Conservation (phyloP, 1,140 invertebrate species). For the Drosophila prosaltans region DNA sequence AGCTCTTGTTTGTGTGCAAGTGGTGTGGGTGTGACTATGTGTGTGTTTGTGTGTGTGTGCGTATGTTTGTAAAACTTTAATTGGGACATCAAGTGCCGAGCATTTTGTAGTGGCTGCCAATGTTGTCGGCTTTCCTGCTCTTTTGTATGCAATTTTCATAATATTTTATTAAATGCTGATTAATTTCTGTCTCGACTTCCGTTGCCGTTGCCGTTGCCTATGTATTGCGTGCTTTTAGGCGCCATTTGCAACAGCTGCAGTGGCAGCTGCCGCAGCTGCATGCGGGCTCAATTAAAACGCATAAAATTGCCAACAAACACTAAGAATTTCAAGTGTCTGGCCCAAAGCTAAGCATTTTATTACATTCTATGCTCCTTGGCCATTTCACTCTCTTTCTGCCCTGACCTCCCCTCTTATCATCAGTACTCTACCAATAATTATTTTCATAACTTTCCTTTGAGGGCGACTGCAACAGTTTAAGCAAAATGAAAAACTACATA, state of each 20-base stretch:
- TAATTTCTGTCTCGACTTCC: conserved; percentile 60
- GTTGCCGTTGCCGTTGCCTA: conserved; percentile 29
- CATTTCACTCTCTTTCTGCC: background rate
- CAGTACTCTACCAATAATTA: background rate
- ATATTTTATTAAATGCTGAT: conserved; percentile 81
- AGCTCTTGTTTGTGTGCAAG: conserved; percentile 16
- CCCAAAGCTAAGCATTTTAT: conserved; percentile 50
- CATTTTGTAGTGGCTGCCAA: conserved; percentile 29
- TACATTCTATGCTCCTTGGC: conserved; percentile 34
- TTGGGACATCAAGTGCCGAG: conserved; percentile 75
- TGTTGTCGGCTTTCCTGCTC: conserved; percentile 29
- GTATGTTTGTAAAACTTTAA: conserved; percentile 70
- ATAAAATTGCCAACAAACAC: conserved; percentile 11
- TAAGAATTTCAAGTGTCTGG: conserved; percentile 22
- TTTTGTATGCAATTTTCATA: conserved; percentile 63
- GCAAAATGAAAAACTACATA: conserved; percentile 16
- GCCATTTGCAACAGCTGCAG: conserved; percentile 57
- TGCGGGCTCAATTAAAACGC: conserved; percentile 64
- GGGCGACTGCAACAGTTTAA: conserved; percentile 4
- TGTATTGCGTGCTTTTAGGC: conserved; percentile 63
- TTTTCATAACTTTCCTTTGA: conserved; percentile 24
- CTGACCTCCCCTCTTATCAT: background rate
- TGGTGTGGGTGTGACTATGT: conserved; percentile 12
- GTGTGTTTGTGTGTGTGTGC: conserved; percentile 20
- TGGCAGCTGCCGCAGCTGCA: conserved; percentile 44